Conservation (phyloP, 2,113 vertebrate genomes). For the Silurus meridionalis region DNA sequence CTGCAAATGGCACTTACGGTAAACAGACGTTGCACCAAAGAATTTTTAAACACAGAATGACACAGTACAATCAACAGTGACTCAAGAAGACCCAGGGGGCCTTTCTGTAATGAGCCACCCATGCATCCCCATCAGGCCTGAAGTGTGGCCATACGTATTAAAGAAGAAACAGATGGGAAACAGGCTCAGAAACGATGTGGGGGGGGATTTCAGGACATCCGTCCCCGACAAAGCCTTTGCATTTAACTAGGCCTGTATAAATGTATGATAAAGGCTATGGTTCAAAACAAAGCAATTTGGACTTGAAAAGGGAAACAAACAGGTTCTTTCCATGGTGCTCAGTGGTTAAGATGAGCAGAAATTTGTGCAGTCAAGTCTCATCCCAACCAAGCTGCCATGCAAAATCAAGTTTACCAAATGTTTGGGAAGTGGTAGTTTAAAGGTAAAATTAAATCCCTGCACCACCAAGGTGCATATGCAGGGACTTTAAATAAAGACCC, state of each 20-base stretch:
- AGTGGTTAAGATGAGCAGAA: neutral
- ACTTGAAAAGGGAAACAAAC: neutral
- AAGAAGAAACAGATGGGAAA: constrained; percentile 46
- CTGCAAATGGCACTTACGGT: constrained; percentile 37
- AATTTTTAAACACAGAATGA: constrained; percentile 48
- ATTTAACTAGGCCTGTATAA: constrained; percentile 12
- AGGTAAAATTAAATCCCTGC: too few species aligned
- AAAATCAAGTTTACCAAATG: too few species aligned
- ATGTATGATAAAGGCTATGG: neutral
- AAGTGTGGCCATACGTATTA: constrained; percentile 35
- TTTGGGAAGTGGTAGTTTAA: too few species aligned
- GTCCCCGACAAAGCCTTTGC: constrained; percentile 33
- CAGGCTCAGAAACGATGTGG: constrained; percentile 11
- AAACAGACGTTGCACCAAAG: constrained; percentile 41
- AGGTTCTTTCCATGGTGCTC: neutral
- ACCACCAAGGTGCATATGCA: too few species aligned
- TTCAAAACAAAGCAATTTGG: neutral
- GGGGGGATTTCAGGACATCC: constrained; percentile 13
- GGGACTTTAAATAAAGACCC: too few species aligned
- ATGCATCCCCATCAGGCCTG: constrained; percentile 35
- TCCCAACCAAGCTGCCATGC: too few species aligned
- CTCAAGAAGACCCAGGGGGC: constrained; percentile 38
- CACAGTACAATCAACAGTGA: constrained; percentile 42
- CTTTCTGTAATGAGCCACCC: constrained; percentile 28
- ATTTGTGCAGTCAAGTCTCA: too few species aligned